Base-by-base conservation (phyloP, 2,797 vertebrate species). In the Sciurus carolinensis region DNA sequence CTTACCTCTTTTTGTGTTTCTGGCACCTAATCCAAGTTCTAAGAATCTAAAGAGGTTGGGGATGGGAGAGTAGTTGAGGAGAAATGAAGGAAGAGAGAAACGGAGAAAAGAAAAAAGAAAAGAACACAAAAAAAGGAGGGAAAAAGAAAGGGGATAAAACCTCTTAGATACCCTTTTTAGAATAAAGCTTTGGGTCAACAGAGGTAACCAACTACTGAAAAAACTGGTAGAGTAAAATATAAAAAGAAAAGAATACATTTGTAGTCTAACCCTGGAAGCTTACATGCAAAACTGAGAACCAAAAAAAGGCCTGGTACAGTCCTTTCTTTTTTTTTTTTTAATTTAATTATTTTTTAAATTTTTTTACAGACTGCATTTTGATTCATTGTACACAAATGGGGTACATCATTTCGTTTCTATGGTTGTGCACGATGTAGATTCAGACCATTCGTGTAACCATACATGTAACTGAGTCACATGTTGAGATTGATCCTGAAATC, bases 401-500 rank as follows among this genome's bases (percentile, higher is more conserved):
- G 36, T 36, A 36, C 36, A 36, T 36, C 39, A 3, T 39, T 39
- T 39, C 39, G 39, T 39, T 39, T 39, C 39, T 39, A 39, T 39
- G 39, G 39, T 39, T 39, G 39, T 39, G 39, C 39, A 39, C 39
- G 39, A 39, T 39, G 39, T 39, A 39, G 39, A 39, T 39, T 39
- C 39, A 39, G 3, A 39, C 39, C 39, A 39, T 39, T 39, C 39
- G 39, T 39, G 39, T 39, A 39, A 39, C 4, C 39, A 39, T 39
- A 39, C 69, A 72, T 24, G 5, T 28, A 30, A 73, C 82, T 75
- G 83, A 92, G 59, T 89, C 95, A 54, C 69, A 59, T n/a, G 42
- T 22, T n/a, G 8, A 85, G 62, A 79, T 6, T 59, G 54, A 11
- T 91, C 92, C 94, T 96, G 69, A 95, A 97, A 92, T 33, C 83